These are phyloP conservation scores for Lucilia sericata DNA, from an alignment of 1,140 invertebrate genomes.

Conservation along the genomic window DNA sequence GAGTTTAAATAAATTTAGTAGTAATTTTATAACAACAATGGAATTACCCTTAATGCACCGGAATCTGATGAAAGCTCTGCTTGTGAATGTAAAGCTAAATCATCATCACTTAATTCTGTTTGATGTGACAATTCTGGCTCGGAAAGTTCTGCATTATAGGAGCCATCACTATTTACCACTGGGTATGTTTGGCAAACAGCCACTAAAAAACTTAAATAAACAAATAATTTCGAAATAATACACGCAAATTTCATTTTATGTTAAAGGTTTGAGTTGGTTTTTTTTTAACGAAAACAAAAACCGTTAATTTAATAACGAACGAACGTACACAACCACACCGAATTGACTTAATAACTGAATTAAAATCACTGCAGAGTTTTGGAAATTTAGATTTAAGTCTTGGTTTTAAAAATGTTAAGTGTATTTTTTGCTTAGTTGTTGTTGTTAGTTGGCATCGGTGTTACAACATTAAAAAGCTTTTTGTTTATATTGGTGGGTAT, in stretches of 20 bases:
- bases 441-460: no score
- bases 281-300: not conserved
- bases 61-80: constrained; percentile 49
- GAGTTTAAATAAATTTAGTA: no score
- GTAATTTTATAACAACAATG: no score
- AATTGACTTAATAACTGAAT: constrained; percentile 16
- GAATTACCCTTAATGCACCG: constrained; percentile 54
- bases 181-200: not conserved
- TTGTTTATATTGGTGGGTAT: no score
- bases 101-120: constrained; percentile 17
- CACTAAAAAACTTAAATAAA: not conserved
- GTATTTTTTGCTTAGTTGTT: not conserved
- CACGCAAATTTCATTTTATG: not conserved
- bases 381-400: not conserved
- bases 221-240: not conserved
- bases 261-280: not conserved
- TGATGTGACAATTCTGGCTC: not conserved
- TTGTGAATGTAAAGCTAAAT: constrained; percentile 42
- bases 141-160: not conserved
- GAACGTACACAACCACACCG: not conserved
- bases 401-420: not conserved
- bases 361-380: not conserved
- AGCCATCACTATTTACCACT: constrained; percentile 29
- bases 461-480: no score
- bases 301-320: not conserved